These are phyloP conservation scores for Drosophila rufa DNA, from an alignment of 1,140 invertebrate species.

Conservation along the genomic window DNA sequence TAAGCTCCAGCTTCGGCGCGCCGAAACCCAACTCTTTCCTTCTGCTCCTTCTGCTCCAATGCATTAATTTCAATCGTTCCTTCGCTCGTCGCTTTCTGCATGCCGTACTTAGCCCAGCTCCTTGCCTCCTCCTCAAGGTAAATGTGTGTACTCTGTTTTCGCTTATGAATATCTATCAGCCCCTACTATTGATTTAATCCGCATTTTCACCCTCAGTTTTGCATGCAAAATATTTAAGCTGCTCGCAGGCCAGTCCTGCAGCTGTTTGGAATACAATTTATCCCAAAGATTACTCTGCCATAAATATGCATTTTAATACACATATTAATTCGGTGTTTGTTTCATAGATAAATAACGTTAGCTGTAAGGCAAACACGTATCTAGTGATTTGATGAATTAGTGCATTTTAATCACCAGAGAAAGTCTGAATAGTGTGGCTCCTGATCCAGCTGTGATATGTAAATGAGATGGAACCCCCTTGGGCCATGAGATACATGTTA, in stretches of 20 bases:
- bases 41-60: background rate
- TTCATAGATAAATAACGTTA: conserved; percentile 11
- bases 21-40: conserved; percentile 14
- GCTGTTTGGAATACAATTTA: conserved; percentile 4
- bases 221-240: conserved; percentile 55
- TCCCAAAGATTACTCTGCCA: background rate
- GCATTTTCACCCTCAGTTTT: conserved; percentile 27
- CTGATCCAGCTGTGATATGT: conserved; percentile 29
- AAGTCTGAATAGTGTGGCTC: background rate
- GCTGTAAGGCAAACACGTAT: conserved; percentile 3
- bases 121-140: conserved; percentile 60
- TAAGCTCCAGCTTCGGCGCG: conserved; percentile 25
- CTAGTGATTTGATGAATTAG: background rate
- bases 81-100: conserved; percentile 30
- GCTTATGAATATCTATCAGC: conserved; percentile 43
- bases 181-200: conserved; percentile 18
- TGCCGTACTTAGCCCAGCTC: conserved; percentile 35
- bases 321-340: conserved; percentile 7
- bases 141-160: conserved; percentile 80
- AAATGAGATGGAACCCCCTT: conserved; percentile 8
- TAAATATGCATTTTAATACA: conserved; percentile 10
- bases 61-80: conserved; percentile 6
- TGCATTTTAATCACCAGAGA: conserved; percentile 17
- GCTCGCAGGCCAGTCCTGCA: conserved; percentile 10
- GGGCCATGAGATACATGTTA: conserved; percentile 17